These are phyloP conservation scores for Muscidifurax raptorellus DNA, from an alignment of 1,140 invertebrate genomes.

Conservation along the genomic window DNA sequence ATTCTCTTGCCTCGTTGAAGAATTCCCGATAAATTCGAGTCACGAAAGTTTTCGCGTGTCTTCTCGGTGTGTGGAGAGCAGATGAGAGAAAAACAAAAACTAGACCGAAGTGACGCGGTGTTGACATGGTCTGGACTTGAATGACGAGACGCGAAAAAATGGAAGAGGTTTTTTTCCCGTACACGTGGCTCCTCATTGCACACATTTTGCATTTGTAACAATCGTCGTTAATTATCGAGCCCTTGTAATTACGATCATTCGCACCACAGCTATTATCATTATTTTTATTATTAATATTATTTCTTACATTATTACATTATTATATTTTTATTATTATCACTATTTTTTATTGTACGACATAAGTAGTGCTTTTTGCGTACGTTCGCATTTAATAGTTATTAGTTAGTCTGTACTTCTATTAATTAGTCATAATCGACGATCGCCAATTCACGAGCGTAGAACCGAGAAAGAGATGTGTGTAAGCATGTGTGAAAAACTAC, in stretches of 20 bases:
- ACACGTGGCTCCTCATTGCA: slow-evolving; percentile 28
- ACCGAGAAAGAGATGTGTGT: slow-evolving; percentile 17
- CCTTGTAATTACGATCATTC: slow-evolving; percentile 41
- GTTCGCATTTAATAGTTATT: slow-evolving; percentile 46
- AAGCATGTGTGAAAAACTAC: slow-evolving; percentile 29
- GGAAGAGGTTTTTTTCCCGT: slow-evolving; percentile 3
- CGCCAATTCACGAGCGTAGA: slow-evolving; percentile 45
- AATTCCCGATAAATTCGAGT: neutral
- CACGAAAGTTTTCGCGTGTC: slow-evolving; percentile 12
- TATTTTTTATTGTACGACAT: slow-evolving; percentile 48
- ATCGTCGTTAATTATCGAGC: slow-evolving; percentile 39
- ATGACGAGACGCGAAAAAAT: slow-evolving; percentile 16
- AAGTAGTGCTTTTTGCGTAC: slow-evolving; percentile 47
- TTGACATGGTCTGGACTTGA: neutral
- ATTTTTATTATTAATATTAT: slow-evolving; percentile 39
- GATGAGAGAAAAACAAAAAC: slow-evolving; percentile 22
- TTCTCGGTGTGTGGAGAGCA: slow-evolving; percentile 1
- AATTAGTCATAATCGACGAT: slow-evolving; percentile 45
- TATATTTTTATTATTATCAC: slow-evolving; percentile 42
- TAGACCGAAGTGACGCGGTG: slow-evolving; percentile 42
- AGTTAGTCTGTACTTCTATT: slow-evolving; percentile 42
- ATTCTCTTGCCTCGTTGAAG: slow-evolving; percentile 41
- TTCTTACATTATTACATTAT: slow-evolving; percentile 31
- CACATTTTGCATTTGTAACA: slow-evolving; percentile 43
- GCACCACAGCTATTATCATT: slow-evolving; percentile 39